Base-by-base conservation (phyloP, 1,140 invertebrate species). In the Rhyzopertha dominica region DNA sequence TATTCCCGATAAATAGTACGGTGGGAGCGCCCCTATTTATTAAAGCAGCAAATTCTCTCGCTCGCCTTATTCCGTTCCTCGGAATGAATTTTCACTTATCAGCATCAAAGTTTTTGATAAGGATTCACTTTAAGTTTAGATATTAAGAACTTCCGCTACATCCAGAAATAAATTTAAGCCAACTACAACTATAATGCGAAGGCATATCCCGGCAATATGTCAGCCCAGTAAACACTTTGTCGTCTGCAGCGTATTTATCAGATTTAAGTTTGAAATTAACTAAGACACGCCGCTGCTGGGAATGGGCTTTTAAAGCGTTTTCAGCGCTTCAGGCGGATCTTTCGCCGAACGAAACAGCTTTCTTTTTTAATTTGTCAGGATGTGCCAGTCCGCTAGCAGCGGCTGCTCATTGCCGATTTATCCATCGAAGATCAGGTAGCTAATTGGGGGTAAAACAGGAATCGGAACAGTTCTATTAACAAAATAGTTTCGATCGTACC, bases 261-360 rank as follows among this genome's bases (percentile, higher is more conserved):
- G 47, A 49, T 49, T 49, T 49, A 49, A 49, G 47, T 49, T 49
- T 49, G 40, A 43, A 43, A 49, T 47, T 47, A 36, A 14, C 35
- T 28, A 47, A 47, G 44, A 47, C 40, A 40, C 19, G 44, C n/a
- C 7, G 7, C n/a, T n/a, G 7, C 24, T n/a, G 7, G 24, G 24
- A n/a, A 7, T 7, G 24, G n/a, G n/a, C n/a, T n/a, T n/a, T n/a
- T n/a, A n/a, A n/a, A n/a, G n/a, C n/a, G n/a, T n/a, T n/a, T n/a
- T n/a, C n/a, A n/a, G n/a, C n/a, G n/a, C n/a, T n/a, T n/a, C n/a
- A n/a, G n/a, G n/a, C n/a, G n/a, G n/a, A n/a, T n/a, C n/a, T n/a
- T n/a, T n/a, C n/a, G n/a, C n/a, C n/a, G n/a, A n/a, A n/a, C n/a
- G n/a, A n/a, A n/a, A n/a, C n/a, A n/a, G n/a, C n/a, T n/a, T n/a